Conservation (phyloP, 2,113 vertebrate genomes). For the Petrocephalus microphthalmus region DNA sequence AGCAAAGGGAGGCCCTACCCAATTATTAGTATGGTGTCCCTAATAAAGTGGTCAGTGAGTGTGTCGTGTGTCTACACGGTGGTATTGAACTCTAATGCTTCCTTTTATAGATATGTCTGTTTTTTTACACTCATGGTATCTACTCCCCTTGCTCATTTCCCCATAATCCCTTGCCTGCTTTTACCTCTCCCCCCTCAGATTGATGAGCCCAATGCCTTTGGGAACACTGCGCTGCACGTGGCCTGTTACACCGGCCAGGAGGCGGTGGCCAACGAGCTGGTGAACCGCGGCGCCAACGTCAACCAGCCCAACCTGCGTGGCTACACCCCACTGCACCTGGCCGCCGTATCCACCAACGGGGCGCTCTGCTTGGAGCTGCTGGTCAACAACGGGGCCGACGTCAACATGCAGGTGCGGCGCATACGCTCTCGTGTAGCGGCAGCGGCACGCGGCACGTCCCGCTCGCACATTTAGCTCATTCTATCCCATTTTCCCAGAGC, state of each 20-base stretch:
- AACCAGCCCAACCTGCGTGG: constrained; percentile 81
- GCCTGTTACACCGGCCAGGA: constrained; percentile 89
- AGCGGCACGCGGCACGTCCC: not conserved
- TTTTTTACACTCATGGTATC: not conserved
- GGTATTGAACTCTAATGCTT: not conserved
- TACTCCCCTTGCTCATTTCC: constrained; percentile 13
- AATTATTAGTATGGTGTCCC: not conserved
- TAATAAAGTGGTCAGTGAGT: not conserved
- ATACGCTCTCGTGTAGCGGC: not conserved
- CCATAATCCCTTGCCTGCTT: not conserved
- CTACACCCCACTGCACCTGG: constrained; percentile 86
- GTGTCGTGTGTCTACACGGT: not conserved
- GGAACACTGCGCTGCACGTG: constrained; percentile 67
- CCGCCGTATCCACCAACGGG: constrained; percentile 85
- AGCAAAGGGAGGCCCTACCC: not conserved
- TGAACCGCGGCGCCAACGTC: constrained; percentile 85
- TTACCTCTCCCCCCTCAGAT: constrained; percentile 55
- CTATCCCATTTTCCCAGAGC: constrained; percentile 59
- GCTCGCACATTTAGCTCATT: not conserved
- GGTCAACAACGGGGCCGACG: constrained; percentile 87
- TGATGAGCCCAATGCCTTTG: constrained; percentile 71
- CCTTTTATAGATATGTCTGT: not conserved
- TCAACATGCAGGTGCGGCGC: constrained; percentile 76
- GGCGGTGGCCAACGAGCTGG: constrained; percentile 80
- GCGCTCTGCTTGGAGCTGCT: constrained; percentile 87